Base-by-base conservation (phyloP, 2,888 invertebrate species). In the Argynnis bischoffii region DNA sequence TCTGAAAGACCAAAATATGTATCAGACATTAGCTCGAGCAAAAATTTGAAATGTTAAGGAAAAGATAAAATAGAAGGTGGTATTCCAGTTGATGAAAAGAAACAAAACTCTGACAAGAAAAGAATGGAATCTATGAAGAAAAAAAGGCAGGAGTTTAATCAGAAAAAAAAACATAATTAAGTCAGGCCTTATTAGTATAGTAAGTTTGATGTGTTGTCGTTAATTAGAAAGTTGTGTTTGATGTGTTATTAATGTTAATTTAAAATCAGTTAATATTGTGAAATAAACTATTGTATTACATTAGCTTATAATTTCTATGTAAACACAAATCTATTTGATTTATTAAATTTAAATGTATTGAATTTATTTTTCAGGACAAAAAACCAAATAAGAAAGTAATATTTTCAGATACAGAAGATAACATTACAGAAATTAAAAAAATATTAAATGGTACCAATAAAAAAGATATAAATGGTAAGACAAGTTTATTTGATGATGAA, bases 121-220 rank as follows among this genome's bases (percentile, higher is more conserved):
- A 93, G 96, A 68, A 83, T 95, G 66, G 93, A 95, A 74, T 95
- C 96, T 0, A 85, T 96, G 67, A 93, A 92, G 72, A 93, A 94
- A 77, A 95, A 94, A 85, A 94, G 94, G 74, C 92, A 94, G 73
- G 93, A 93, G 46, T 96, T 95, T 74, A 93, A 93, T 81, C 89
- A 94, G 67, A 95, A 96, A 79, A 95, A n/a, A 95, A 85, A 90
- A 90, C 63, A 86, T 94, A 11, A 95, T 96, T 55, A 94, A 95
- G 84, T 87, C 93, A 74, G 95, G 96, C 13, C 84, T 96, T 63
- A 90, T 93, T 60, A 90, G 91, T 71, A 89, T 95, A 79, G 95
- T 95, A 89, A 90, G 94, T 90, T n/a, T 51, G 47, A 11, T 21
- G 26, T 26, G 6, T 41, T 41, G 35, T 41, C 2, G 1, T 41